Percentiles rank a stretch among this genome's conserved stretches.
Conservation (phyloP, 2,113 vertebrate genomes). For the Capreolus pygargus region DNA sequence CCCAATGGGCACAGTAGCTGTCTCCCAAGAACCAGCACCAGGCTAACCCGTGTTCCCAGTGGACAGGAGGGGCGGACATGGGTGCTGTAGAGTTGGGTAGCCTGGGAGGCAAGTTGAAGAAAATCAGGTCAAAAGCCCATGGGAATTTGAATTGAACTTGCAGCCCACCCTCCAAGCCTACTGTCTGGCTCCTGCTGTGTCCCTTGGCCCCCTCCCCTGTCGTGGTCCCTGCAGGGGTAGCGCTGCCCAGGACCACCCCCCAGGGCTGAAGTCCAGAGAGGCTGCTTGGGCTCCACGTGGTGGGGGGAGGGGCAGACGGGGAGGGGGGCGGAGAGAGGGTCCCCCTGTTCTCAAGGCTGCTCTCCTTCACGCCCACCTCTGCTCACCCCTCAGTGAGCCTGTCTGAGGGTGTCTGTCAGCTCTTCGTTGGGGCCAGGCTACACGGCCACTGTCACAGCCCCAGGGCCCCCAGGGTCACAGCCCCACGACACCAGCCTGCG, state of each 20-base stretch:
- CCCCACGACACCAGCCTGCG: background rate
- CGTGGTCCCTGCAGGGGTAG: background rate
- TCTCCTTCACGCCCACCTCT: background rate
- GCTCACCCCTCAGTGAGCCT: background rate
- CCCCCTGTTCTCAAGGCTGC: background rate
- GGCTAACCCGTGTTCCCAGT: background rate
- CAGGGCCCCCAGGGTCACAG: rapidly evolving
- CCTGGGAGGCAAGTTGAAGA: background rate
- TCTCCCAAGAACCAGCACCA: background rate
- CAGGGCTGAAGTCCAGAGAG: background rate
- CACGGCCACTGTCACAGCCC: background rate
- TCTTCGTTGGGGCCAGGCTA: background rate
- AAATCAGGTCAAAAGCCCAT: background rate
- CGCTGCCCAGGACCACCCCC: background rate
- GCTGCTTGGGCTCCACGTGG: background rate
- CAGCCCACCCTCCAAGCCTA: background rate
- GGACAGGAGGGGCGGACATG: background rate
- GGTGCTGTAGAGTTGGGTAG: background rate
- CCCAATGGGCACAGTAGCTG: background rate
- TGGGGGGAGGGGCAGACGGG: no score
- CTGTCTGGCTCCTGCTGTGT: background rate
- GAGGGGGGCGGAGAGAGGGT: background rate
- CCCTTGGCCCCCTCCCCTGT: rapidly evolving
- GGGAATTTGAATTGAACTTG: background rate
- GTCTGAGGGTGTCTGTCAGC: background rate